phyloP scores from a whole-genome alignment of 2,888 invertebrate genomes.

The Pinctada fucata region DNA sequence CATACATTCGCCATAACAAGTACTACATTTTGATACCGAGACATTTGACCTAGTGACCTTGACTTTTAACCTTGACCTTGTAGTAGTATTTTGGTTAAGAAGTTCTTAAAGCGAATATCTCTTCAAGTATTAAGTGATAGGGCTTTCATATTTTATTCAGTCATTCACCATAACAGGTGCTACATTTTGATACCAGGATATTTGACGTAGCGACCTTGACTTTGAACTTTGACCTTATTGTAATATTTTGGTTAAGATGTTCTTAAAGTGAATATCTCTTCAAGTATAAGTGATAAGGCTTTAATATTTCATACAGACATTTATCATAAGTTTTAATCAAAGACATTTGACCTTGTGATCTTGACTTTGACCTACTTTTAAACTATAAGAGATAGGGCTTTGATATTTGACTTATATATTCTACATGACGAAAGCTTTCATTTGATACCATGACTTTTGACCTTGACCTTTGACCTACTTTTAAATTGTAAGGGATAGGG shows the following conservation, averaged over 20 bases:
- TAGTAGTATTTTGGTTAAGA: not conserved
- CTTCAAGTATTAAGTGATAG: not conserved
- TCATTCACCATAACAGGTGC: not conserved
- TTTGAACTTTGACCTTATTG: not conserved
- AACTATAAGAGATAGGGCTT: too few species aligned
- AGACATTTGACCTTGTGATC: not conserved
- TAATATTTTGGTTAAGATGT: not conserved
- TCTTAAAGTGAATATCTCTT: not conserved
- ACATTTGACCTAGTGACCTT: constrained; percentile 1
- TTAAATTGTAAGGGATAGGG: too few species aligned
- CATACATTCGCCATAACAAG: not conserved
- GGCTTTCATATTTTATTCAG: not conserved
- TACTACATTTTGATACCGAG: constrained; percentile 3
- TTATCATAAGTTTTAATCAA: too few species aligned
- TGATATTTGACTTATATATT: too few species aligned
- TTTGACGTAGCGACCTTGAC: not conserved
- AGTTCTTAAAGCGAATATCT: not conserved
- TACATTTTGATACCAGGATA: not conserved
- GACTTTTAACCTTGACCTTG: not conserved
- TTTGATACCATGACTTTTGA: too few species aligned
- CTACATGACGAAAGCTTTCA: too few species aligned
- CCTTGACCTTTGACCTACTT: too few species aligned
- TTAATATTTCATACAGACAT: not conserved
- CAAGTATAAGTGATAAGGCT: not conserved
- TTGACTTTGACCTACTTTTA: not conserved